phyloP scores from a whole-genome alignment of 1,140 invertebrate species.

The Drosophila malerkotliana region DNA sequence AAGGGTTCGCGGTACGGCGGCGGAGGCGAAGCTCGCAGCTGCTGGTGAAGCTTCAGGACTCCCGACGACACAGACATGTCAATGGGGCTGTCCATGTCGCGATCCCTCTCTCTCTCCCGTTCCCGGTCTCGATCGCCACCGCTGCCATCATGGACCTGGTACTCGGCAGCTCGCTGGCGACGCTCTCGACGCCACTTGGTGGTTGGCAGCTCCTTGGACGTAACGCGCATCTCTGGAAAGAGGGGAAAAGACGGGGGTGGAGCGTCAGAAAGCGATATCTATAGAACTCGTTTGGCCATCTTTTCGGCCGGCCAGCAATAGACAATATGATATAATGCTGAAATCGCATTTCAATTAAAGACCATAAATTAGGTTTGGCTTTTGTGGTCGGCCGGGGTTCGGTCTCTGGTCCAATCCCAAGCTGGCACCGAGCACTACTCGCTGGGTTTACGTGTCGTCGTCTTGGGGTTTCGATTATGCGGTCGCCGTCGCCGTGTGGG shows the following conservation, averaged over 20 bases:
- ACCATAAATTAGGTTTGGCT: slow-evolving; percentile 55
- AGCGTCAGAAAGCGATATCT: slow-evolving; percentile 33
- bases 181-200: slow-evolving; percentile 88
- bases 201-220: slow-evolving; percentile 86
- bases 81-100: slow-evolving; percentile 79
- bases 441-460: slow-evolving; percentile 33
- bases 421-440: slow-evolving; percentile 31
- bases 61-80: slow-evolving; percentile 84
- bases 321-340: slow-evolving; percentile 6
- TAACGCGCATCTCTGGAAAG: slow-evolving; percentile 75
- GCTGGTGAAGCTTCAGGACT: slow-evolving; percentile 40
- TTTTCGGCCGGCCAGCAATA: slow-evolving; percentile 3
- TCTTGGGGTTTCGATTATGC: slow-evolving; percentile 60
- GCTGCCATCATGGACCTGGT: slow-evolving; percentile 70
- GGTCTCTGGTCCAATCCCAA: slow-evolving; percentile 8
- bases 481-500: slow-evolving; percentile 47
- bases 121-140: slow-evolving; percentile 46
- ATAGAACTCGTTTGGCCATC: slow-evolving; percentile 7
- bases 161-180: slow-evolving; percentile 84
- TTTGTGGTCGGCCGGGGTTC: slow-evolving; percentile 29
- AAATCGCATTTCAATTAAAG: slow-evolving; percentile 62
- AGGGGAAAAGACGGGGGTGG: slow-evolving; percentile 14
- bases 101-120: slow-evolving; percentile 35
- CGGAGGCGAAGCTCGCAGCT: slow-evolving; percentile 71
- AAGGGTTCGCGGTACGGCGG: slow-evolving; percentile 82